Evolutionary conservation across 2,113 vertebrate genomes (phyloP).

Genomic region (Pangasianodon gigas): DNA sequence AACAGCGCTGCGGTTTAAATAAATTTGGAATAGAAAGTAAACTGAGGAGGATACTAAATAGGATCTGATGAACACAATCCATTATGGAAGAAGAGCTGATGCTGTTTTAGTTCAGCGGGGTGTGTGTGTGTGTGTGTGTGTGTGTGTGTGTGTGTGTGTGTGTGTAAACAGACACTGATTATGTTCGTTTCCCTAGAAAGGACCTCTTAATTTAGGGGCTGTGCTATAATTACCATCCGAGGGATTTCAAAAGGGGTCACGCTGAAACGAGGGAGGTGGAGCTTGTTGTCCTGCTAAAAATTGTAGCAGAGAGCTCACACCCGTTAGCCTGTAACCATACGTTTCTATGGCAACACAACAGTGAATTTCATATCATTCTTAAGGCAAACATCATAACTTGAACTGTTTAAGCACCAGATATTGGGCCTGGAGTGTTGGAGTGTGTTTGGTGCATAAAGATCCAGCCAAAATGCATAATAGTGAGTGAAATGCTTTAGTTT

Average conservation of each 20-base stretch:
- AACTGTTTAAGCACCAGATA: not conserved
- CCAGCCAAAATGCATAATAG: not conserved
- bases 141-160: conserved; percentile 18
- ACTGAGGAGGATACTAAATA: not conserved
- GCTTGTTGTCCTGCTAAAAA: not conserved
- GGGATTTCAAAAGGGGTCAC: conserved; percentile 35
- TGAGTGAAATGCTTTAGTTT: not conserved
- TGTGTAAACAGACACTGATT: conserved; percentile 30
- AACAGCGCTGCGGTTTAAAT: not conserved
- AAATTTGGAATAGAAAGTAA: not conserved
- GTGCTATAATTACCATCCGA: conserved; percentile 44
- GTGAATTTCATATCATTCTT: not conserved
- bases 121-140: not conserved
- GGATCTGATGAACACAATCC: not conserved
- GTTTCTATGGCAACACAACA: conserved; percentile 22
- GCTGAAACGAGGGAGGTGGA: conserved; percentile 8
- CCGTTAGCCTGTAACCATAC: not conserved
- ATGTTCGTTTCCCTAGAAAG: conserved; percentile 7
- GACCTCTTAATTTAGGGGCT: conserved; percentile 32
- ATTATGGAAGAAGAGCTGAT: not conserved
- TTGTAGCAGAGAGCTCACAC: not conserved
- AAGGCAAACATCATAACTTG: conserved; percentile 13
- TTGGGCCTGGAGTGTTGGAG: not conserved
- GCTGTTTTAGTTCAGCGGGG: not conserved
- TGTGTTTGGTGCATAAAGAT: not conserved